These are phyloP conservation scores for Itoplectis maculator DNA, from an alignment of 2,888 invertebrate genomes.

Conservation along the genomic window DNA sequence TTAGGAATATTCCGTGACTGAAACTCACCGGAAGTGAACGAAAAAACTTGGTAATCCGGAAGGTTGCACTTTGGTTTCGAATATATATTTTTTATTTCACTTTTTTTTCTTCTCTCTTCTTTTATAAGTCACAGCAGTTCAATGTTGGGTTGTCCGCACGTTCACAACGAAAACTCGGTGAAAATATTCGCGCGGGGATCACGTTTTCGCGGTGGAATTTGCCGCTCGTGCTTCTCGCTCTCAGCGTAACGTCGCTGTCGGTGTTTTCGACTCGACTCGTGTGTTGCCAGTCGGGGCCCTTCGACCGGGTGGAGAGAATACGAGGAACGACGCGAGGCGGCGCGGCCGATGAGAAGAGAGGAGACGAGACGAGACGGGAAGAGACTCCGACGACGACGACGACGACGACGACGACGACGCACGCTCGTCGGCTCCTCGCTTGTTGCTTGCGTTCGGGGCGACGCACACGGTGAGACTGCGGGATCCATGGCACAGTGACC, in stretches of 20 bases:
- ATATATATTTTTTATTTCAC: not conserved
- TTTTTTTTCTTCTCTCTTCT: not conserved
- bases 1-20: not conserved
- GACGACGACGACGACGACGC: too few relatives aligned
- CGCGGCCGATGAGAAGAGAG: not conserved
- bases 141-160: too few relatives aligned
- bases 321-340: conserved; percentile 1
- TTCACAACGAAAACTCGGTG: too few relatives aligned
- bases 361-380: not conserved
- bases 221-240: too few relatives aligned
- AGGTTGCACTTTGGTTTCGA: not conserved
- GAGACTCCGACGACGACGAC: too few relatives aligned
- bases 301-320: not conserved
- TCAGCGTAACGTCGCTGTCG: not conserved
- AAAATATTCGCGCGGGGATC: not conserved
- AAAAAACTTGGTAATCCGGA: conserved; percentile 10
- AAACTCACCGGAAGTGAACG: conserved; percentile 8
- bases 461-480: conserved; percentile 78
- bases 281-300: too few relatives aligned
- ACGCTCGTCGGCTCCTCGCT: conserved; percentile 12
- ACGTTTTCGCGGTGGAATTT: not conserved
- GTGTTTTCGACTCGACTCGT: conserved; percentile 6
- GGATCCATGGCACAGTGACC: conserved; percentile 74
- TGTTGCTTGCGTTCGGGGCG: conserved; percentile 63
- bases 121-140: not conserved